A percentile compares a stretch with the other conserved stretches of the same genome.
Conservation (phyloP, 2,888 invertebrate genomes). For the Micropterix aruncella region DNA sequence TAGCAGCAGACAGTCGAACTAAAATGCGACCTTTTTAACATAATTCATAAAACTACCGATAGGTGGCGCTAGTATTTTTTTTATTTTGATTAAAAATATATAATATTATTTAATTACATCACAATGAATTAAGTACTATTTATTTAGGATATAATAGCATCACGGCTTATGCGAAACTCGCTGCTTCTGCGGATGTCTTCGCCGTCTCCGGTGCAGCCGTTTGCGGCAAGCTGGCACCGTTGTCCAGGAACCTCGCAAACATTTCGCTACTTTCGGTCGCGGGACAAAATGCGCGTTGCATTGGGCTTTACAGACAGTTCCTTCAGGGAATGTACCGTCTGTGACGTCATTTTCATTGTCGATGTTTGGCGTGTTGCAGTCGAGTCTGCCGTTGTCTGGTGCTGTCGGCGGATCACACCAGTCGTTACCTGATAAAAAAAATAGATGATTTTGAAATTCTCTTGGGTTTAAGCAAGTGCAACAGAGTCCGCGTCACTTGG, state of each 20-base stretch:
- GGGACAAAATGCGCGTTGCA: constrained; percentile 24
- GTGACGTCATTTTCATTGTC: constrained; percentile 5
- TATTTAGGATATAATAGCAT: not conserved
- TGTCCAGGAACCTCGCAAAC: constrained; percentile 27
- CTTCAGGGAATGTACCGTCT: constrained; percentile 21
- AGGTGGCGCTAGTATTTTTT: constrained; percentile 1
- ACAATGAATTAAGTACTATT: not conserved
- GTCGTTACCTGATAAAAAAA: constrained; percentile 18
- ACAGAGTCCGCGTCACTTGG: no score
- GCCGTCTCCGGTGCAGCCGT: not conserved
- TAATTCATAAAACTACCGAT: constrained; percentile 6
- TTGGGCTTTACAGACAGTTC: constrained; percentile 24
- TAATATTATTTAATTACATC: not conserved
- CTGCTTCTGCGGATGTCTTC: not conserved
- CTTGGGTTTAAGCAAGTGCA: no score
- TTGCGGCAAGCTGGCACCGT: constrained; percentile 18
- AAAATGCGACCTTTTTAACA: constrained; percentile 14
- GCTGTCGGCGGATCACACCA: constrained; percentile 23
- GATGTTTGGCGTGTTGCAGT: constrained; percentile 22
- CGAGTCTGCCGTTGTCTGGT: constrained; percentile 23
- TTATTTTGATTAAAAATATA: not conserved
- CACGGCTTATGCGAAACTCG: not conserved
- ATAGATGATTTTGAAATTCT: constrained; percentile 8
- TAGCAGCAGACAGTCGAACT: constrained; percentile 8
- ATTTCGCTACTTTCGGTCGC: constrained; percentile 17